Evolutionary conservation across 1,140 invertebrate genomes (phyloP).

Genomic region (Drosophila saltans): DNA sequence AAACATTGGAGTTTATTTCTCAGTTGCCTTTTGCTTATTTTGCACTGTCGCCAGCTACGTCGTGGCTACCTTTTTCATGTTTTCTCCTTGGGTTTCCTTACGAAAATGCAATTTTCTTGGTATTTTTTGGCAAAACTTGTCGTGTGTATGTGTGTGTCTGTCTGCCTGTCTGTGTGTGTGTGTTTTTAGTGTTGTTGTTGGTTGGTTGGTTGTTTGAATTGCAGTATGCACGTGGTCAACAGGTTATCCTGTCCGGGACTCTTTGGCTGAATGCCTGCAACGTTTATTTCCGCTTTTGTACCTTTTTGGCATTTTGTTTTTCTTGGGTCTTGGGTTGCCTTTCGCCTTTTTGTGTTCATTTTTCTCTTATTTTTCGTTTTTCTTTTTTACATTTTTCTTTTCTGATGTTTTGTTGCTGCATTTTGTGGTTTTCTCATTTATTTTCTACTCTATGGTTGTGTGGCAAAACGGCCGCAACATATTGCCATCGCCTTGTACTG

Average conservation of each 20-base stretch:
- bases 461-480: constrained; percentile 51
- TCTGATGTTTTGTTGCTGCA: constrained; percentile 50
- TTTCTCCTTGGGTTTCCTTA: constrained; percentile 19
- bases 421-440: constrained; percentile 78
- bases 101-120: constrained; percentile 80
- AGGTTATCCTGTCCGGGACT: constrained; percentile 71
- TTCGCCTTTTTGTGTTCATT: constrained; percentile 48
- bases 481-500: constrained; percentile 46
- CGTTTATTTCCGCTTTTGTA: constrained; percentile 81
- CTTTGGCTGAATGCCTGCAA: constrained; percentile 62
- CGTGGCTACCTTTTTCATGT: constrained; percentile 70
- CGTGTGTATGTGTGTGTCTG: constrained; percentile 31
- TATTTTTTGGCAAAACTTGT: constrained; percentile 76
- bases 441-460: constrained; percentile 39
- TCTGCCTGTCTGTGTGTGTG: constrained; percentile 18
- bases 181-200: constrained; percentile 20
- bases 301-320: constrained; percentile 79
- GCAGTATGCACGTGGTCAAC: constrained; percentile 80
- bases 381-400: constrained; percentile 38
- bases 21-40: constrained; percentile 70
- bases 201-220: constrained; percentile 49
- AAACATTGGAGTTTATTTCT: constrained; percentile 57
- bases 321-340: constrained; percentile 35
- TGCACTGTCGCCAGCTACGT: constrained; percentile 55
- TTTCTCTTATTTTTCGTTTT: constrained; percentile 34